Evolutionary conservation across 1,140 invertebrate species (phyloP), one percentile per base, ranked within the genome.

Genomic region (Lepidurus packardi): DNA sequence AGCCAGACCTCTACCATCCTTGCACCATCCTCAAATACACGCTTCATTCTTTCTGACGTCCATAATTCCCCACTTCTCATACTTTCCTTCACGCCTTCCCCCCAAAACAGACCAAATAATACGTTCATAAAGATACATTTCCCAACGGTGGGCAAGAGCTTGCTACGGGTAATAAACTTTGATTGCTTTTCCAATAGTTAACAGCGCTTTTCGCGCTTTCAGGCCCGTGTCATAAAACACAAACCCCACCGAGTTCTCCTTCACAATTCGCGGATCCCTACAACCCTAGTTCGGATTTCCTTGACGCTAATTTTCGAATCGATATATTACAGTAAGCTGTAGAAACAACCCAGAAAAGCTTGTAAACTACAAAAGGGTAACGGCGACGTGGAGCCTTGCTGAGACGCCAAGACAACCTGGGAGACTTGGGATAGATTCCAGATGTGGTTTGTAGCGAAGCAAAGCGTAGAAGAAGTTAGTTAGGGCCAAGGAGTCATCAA

Each of bases 181-280:
- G 53, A 65, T 65, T 65, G 53, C 53, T 65, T 65, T 65, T 65
- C 53, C 53, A 16, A 65, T 65, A 13, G 16, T 65, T 65, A 65
- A 65, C 53, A 13, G 16, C 53, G 16, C 53, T 13, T 65, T 65
- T 65, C 53, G 21, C 16, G 6, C 53, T 65, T 65, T 21, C 21
- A 65, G 16, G 13, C 53, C 53, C 13, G 34, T 1, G 53, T 16
- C 53, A 65, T 65, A 65, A 65, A 65, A 65, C 13, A 34, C 4
- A 65, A 65, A 13, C 21, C 53, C 21, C 13, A 7, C 0, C 4
- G 6, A 65, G 16, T 65, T 65, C 16, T 65, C 16, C 16, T n/a
- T 16, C 21, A 65, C 53, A 65, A 8, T 47, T 47, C 16, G 34
- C 34, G 34, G 34, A 34, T 34, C 34, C 34, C 34, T 34, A 34